phyloP scores from a whole-genome alignment of 2,888 invertebrate species.

The Volucella inanis region DNA sequence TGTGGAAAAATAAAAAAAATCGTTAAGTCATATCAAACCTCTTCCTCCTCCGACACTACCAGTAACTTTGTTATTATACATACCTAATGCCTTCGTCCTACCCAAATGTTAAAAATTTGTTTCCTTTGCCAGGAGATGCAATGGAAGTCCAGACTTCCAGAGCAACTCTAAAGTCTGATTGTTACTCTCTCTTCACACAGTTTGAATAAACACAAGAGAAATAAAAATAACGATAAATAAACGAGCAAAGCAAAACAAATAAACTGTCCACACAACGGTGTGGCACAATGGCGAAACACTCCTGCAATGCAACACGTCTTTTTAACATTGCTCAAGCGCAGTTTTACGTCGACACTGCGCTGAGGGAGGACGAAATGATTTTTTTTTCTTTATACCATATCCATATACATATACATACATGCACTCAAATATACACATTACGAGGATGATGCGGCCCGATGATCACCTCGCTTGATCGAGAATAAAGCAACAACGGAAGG shows the following conservation, averaged over 20 bases:
- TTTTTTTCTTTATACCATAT: constrained; percentile 19
- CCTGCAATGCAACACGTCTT: constrained; percentile 59
- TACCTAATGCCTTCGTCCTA: constrained; percentile 41
- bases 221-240: constrained; percentile 37
- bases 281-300: constrained; percentile 35
- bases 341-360: neutral
- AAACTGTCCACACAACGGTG: constrained; percentile 57
- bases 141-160: too few relatives aligned
- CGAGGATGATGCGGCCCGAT: constrained; percentile 53
- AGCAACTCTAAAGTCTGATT: neutral
- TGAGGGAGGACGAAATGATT: constrained; percentile 63
- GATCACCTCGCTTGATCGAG: constrained; percentile 55
- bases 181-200: neutral
- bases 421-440: too few relatives aligned
- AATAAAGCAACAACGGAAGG: constrained; percentile 56
- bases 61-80: neutral
- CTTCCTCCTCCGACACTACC: constrained; percentile 54
- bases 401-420: neutral
- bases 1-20: constrained; percentile 15
- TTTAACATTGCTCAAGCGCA: constrained; percentile 4
- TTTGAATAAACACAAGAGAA: constrained; percentile 16
- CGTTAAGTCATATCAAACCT: constrained; percentile 60
- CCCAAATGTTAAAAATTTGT: constrained; percentile 51
- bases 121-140: constrained; percentile 60
- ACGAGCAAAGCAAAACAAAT: constrained; percentile 44